Conservation (phyloP, 2,113 vertebrate genomes). For the Garra rufa region DNA sequence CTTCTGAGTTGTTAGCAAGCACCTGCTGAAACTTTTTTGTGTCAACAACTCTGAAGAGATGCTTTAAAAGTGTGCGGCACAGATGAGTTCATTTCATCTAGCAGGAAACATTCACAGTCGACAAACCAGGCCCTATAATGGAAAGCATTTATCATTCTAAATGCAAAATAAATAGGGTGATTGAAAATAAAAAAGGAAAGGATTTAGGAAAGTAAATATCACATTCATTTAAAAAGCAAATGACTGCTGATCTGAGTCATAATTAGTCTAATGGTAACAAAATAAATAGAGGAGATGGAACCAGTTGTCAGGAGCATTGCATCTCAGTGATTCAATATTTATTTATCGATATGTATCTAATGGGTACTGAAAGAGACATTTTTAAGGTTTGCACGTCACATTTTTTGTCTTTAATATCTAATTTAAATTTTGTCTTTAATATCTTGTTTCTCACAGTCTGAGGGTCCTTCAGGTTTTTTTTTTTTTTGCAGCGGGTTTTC, state of each 20-base stretch:
- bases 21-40: neutral
- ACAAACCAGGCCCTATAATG: neutral
- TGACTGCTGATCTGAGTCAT: neutral
- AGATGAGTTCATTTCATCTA: neutral
- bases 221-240: neutral
- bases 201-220: neutral
- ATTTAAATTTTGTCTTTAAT: no score
- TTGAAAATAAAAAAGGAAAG: neutral
- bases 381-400: neutral
- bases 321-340: neutral
- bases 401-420: neutral
- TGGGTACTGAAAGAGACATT: neutral
- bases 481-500: no score
- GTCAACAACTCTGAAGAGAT: conserved; percentile 14
- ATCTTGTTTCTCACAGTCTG: no score
- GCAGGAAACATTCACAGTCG: neutral
- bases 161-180: conserved; percentile 7
- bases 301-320: neutral
- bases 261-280: neutral
- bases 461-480: no score
- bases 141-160: neutral
- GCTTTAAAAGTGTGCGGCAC: conserved; percentile 3
- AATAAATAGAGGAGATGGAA: neutral
- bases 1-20: conserved; percentile 15
- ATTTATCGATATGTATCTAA: neutral